Base-by-base conservation (phyloP, 2,888 invertebrate species). In the Vandiemenella viatica region DNA sequence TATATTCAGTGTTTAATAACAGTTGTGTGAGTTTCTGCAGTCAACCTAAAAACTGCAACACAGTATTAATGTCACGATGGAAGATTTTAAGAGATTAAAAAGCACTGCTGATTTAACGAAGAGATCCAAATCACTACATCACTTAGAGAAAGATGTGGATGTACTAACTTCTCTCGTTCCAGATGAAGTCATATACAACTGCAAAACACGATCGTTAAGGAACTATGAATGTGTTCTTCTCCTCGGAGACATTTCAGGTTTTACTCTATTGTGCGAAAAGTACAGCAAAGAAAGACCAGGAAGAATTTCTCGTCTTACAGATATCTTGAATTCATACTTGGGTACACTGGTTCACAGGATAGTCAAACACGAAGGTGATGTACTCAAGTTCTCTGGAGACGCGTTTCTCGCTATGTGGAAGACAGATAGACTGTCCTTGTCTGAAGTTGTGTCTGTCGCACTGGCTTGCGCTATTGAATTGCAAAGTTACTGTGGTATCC, bases 311-410 rank as follows among this genome's bases (percentile, higher is more conserved):
- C 72, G 77, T 49, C 65, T 84, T 40, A 80, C 81, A 0, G 75
- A 77, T 59, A 79, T 79, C 0, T 62, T 84, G 5, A 82, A 83
- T 65, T 71, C 71, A 3, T 84, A 81, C 62, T 77, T 84, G 55
- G 80, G 80, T 1, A 74, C 79, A 0, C 77, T 84, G 72, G 77
- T 81, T 0, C 79, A 80, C 58, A 79, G 79, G 61, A 77, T 80
- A 51, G 62, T 81, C 22, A 72, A 73, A 0, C 75, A 76, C 55
- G 71, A 74, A 46, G 81, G 80, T 0, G 81, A 81, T 54, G 73
- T 81, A 1, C 63, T 80, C 1, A 79, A 80, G 61, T 80, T 79
- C 59, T 77, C 79, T 8, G 80, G 74, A 1, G 79, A 80, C 55
- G 79, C 79, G 3, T 77, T 81, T 58, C 66, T 80, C 1, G 75